A percentile compares a stretch with the other conserved stretches of the same genome.
Evolutionary conservation across 2,888 invertebrate species (phyloP).

Genomic region (Matsumyia berberina): DNA sequence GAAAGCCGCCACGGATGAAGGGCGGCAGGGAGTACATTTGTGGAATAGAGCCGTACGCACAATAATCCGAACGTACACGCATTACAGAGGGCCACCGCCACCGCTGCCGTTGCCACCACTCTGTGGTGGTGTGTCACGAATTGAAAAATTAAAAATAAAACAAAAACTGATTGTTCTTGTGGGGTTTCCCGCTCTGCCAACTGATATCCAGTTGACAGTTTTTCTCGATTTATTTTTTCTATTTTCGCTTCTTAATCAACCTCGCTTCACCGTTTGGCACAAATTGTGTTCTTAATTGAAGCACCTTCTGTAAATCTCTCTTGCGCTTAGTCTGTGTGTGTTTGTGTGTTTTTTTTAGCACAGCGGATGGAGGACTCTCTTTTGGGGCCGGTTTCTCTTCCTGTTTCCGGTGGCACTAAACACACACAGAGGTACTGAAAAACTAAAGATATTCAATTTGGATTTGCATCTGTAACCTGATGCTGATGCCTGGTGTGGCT

Average conservation of each 20-base stretch:
- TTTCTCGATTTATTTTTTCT: slow-evolving; percentile 15
- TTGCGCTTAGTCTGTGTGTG: background rate
- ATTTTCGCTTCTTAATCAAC: slow-evolving; percentile 29
- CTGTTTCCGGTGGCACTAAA: slow-evolving; percentile 47
- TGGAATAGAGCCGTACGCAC: slow-evolving; percentile 29
- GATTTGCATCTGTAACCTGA: slow-evolving; percentile 54
- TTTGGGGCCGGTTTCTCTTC: slow-evolving; percentile 61
- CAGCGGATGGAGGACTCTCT: slow-evolving; percentile 59
- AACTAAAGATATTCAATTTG: slow-evolving; percentile 43
- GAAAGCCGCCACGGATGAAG: background rate
- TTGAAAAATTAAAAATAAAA: slow-evolving; percentile 61
- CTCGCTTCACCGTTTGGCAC: slow-evolving; percentile 1
- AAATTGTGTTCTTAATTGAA: slow-evolving; percentile 24
- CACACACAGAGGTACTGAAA: slow-evolving; percentile 10
- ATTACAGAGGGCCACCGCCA: background rate
- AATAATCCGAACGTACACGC: slow-evolving; percentile 14
- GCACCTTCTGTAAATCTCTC: background rate
- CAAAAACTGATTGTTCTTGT: slow-evolving; percentile 51
- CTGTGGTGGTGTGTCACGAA: slow-evolving; percentile 38
- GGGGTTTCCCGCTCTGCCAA: slow-evolving; percentile 12
- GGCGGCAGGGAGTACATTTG: background rate
- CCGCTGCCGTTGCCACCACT: background rate
- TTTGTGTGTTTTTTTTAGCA: background rate
- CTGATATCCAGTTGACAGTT: slow-evolving; percentile 37
- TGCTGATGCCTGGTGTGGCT: slow-evolving; percentile 13